Base-by-base conservation (phyloP, 2,797 vertebrate genomes). In the Pangasius larnaudii region DNA sequence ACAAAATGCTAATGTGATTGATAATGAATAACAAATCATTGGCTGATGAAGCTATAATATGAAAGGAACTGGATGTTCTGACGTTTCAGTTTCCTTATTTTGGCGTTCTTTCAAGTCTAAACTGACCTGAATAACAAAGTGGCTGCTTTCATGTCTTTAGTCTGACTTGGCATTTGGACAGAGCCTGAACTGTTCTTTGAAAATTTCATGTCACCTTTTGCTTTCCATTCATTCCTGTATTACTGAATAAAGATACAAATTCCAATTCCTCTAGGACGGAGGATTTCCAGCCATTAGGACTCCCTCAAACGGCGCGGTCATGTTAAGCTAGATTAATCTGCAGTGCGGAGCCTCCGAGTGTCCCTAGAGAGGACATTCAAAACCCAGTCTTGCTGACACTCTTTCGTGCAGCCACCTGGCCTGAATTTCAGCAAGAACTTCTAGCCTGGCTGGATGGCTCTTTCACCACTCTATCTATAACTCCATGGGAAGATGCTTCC, bases 291-390 rank as follows among this genome's bases (percentile, higher is more conserved):
- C 79, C 67, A 49, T 72, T 74, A 72, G 79, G 53, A 71, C 49
- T 58, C 10, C 46, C 63, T 80, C 51, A 65, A 46, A 78, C 3
- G 13, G 59, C 13, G 30, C 75, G 69, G 75, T 75, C 86, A 82
- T 85, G 82, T 65, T 77, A 88, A 88, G 65, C 84, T 49, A 74
- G 89, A 90, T 88, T 85, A 88, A 74, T 77, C 89, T 74, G 65
- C 77, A 56, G 82, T 74, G 46, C 42, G 7, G 72, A 67, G 83
- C 82, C 59, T 77, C 9, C 14, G 58, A 77, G 39, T 9, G 78
- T 87, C 86, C 79, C 78, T 27, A 46, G 86, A 82, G 86, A 87
- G 61, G 86, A 82, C 78, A 82, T 82, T 14, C 24, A 72, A 87
- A 49, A 11, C 75, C 65, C 30, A 27, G 63, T 36, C 61, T 27